Evolutionary conservation across 1,140 invertebrate genomes (phyloP).

Genomic region (Druon quercuslanigerum): DNA sequence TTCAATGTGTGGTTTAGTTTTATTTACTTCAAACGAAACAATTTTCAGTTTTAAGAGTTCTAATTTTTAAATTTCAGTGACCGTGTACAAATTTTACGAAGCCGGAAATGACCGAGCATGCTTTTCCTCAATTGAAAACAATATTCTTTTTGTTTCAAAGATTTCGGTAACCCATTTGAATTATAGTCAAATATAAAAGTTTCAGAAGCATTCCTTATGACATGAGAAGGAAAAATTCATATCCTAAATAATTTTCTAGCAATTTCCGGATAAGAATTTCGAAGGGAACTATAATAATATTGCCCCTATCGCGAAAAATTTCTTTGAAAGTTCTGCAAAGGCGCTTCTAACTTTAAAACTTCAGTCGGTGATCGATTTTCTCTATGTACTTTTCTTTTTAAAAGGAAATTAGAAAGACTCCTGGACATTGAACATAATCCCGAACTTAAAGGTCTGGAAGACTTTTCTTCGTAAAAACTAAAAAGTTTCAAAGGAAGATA

Average conservation of each 20-base stretch:
- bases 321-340: slow-evolving; percentile 2
- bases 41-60: too few species aligned
- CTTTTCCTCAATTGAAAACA: too few species aligned
- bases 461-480: slow-evolving; percentile 19
- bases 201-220: too few species aligned
- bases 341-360: slow-evolving; percentile 17
- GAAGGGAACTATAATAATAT: neutral
- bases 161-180: too few species aligned
- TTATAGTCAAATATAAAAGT: too few species aligned
- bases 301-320: slow-evolving; percentile 8
- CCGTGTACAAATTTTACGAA: too few species aligned
- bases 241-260: neutral
- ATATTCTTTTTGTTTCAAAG: too few species aligned
- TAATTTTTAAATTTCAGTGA: too few species aligned
- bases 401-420: slow-evolving; percentile 26
- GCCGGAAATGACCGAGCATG: too few species aligned
- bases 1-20: too few species aligned
- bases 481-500: slow-evolving; percentile 22
- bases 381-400: slow-evolving; percentile 16
- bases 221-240: too few species aligned
- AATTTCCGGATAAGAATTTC: neutral
- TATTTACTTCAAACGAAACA: too few species aligned
- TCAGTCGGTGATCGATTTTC: slow-evolving; percentile 25
- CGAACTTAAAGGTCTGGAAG: neutral
- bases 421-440: slow-evolving; percentile 28